Percentiles rank a stretch among this genome's conserved stretches.
Evolutionary conservation across 2,888 invertebrate genomes (phyloP).

Genomic region (Ctena decussata): DNA sequence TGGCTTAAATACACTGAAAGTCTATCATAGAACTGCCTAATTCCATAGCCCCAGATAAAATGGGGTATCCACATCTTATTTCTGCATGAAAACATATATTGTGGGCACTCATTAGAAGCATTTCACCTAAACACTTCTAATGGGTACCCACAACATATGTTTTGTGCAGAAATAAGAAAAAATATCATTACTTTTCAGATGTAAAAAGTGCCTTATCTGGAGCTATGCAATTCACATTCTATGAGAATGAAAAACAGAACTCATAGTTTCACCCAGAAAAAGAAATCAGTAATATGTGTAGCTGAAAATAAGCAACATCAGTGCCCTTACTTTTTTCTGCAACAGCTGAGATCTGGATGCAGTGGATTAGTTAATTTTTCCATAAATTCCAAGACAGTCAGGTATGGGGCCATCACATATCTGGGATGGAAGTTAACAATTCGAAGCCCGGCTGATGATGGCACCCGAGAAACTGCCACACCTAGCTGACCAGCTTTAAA

Average conservation of each 20-base stretch:
- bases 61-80: too few relatives aligned
- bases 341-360: not conserved
- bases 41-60: not conserved
- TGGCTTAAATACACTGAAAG: not conserved
- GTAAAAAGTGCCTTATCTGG: too few relatives aligned
- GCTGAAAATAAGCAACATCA: not conserved
- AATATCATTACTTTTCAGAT: too few relatives aligned
- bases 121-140: too few relatives aligned
- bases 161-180: too few relatives aligned
- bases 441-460: slow-evolving; percentile 5
- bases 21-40: not conserved
- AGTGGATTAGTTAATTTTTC: not conserved
- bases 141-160: too few relatives aligned
- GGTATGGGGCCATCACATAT: slow-evolving; percentile 12
- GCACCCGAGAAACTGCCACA: slow-evolving; percentile 28
- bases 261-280: not conserved
- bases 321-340: not conserved
- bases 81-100: too few relatives aligned
- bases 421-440: slow-evolving; percentile 23
- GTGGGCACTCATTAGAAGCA: too few relatives aligned
- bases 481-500: slow-evolving; percentile 33
- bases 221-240: too few relatives aligned
- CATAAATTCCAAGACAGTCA: not conserved
- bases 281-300: not conserved
- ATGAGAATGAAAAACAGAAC: not conserved